These are phyloP conservation scores for Cataglyphis rosenhaueri DNA, from an alignment of 2,888 invertebrate genomes.

Conservation along the genomic window DNA sequence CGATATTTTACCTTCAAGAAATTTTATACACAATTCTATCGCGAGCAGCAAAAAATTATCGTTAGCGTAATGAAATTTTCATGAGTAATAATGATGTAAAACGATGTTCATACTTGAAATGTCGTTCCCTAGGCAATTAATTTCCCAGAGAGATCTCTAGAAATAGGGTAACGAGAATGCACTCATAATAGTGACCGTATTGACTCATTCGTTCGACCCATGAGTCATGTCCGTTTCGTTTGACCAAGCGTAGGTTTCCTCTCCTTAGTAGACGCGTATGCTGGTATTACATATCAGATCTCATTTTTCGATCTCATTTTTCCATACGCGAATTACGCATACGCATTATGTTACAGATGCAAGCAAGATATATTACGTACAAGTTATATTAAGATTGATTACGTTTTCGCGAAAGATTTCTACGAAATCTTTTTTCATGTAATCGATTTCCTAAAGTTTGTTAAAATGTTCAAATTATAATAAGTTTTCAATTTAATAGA, in stretches of 20 bases:
- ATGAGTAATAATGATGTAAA: not conserved
- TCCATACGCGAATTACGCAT: not conserved
- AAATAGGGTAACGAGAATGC: constrained; percentile 30
- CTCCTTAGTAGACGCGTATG: constrained; percentile 60
- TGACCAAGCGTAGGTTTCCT: constrained; percentile 59
- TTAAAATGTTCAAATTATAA: not conserved
- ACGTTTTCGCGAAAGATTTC: not conserved
- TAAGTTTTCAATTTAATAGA: not conserved
- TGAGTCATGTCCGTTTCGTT: constrained; percentile 53
- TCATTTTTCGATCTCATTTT: constrained; percentile 35
- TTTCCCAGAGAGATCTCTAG: constrained; percentile 22
- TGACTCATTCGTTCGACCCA: constrained; percentile 48
- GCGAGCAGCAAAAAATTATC: not conserved
- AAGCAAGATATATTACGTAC: not conserved
- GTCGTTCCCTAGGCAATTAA: constrained; percentile 9
- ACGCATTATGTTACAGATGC: not conserved
- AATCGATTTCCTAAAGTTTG: not conserved
- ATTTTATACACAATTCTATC: not conserved
- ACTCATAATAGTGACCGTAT: constrained; percentile 43
- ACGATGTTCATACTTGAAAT: not conserved
- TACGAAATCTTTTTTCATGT: not conserved
- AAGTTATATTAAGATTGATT: not conserved
- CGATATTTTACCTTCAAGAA: not conserved
- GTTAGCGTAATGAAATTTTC: not conserved
- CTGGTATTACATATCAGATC: constrained; percentile 54